Evolutionary conservation across 2,888 invertebrate species (phyloP), one percentile per base, ranked within the genome.

Genomic region (Liopterus haemorrhoidalis): DNA sequence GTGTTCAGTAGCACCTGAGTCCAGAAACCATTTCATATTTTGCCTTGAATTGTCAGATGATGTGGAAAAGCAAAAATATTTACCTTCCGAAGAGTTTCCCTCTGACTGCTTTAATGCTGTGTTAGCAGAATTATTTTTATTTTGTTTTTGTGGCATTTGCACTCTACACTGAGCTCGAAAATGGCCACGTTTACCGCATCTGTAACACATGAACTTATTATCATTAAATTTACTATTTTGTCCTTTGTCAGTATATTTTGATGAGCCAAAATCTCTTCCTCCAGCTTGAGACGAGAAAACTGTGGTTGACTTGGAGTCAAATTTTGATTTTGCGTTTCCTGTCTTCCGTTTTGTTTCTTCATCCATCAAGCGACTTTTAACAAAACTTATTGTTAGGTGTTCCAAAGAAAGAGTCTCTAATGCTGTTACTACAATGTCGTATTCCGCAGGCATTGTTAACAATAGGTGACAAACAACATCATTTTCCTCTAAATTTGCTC

Each of bases 1-100:
- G 47, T 57, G 57, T 42, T 57, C 54, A 5, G 55, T 51, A 2
- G 57, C 49, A 14, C 57, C 56, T 4, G 57, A 56, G 40, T 59
- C 54, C 9, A 56, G 31, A 35, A 35, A 48, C 53, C 54, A 57
- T 12, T 22, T 40, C n/a, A n/a, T n/a, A n/a, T n/a, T n/a, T n/a
- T n/a, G n/a, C n/a, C n/a, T n/a, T n/a, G n/a, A n/a, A n/a, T n/a
- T n/a, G n/a, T n/a, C n/a, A n/a, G n/a, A n/a, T n/a, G n/a, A n/a
- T n/a, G n/a, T n/a, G n/a, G n/a, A n/a, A n/a, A n/a, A n/a, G n/a
- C n/a, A n/a, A n/a, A n/a, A n/a, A n/a, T n/a, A n/a, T n/a, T n/a
- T n/a, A n/a, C n/a, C n/a, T n/a, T n/a, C n/a, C n/a, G n/a, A n/a
- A n/a, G n/a, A n/a, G n/a, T n/a, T n/a, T n/a, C n/a, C n/a, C n/a